Conservation (phyloP, 2,797 vertebrate species). For the Mormyrus proboscirostris region DNA sequence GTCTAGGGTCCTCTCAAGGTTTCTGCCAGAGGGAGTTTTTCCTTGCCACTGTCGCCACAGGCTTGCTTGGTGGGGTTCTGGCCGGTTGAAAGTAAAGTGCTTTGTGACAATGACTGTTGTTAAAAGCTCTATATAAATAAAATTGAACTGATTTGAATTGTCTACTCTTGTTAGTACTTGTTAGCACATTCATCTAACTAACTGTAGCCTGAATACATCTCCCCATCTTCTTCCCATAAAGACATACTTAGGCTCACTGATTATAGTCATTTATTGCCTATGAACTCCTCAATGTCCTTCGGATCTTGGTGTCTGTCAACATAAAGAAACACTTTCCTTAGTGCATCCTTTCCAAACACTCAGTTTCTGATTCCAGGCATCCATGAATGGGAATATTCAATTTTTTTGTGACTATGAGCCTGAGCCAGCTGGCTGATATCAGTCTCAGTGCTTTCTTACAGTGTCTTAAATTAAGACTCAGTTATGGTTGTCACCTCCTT, state of each 20-base stretch:
- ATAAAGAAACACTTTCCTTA: not conserved
- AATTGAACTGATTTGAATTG: not conserved
- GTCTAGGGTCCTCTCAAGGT: no score
- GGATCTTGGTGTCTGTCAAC: not conserved
- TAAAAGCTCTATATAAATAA: no score
- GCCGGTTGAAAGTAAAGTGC: no score
- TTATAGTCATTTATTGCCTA: not conserved
- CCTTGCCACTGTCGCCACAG: no score
- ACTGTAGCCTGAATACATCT: not conserved
- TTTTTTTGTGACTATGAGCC: not conserved
- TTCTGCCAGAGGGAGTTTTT: no score
- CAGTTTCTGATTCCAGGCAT: not conserved
- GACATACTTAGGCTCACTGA: not conserved
- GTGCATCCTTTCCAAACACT: not conserved
- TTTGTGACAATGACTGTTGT: no score
- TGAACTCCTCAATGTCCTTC: not conserved
- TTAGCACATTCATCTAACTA: not conserved
- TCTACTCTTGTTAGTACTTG: not conserved
- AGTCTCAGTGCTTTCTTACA: not conserved
- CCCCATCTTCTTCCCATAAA: not conserved
- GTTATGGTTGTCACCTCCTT: not conserved
- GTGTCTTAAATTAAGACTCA: not conserved
- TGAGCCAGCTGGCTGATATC: not conserved
- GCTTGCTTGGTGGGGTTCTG: no score
- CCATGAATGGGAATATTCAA: not conserved